Percentiles rank a stretch among this genome's conserved stretches.
Conservation (phyloP, 2,113 vertebrate genomes). For the Menidia beryllina region DNA sequence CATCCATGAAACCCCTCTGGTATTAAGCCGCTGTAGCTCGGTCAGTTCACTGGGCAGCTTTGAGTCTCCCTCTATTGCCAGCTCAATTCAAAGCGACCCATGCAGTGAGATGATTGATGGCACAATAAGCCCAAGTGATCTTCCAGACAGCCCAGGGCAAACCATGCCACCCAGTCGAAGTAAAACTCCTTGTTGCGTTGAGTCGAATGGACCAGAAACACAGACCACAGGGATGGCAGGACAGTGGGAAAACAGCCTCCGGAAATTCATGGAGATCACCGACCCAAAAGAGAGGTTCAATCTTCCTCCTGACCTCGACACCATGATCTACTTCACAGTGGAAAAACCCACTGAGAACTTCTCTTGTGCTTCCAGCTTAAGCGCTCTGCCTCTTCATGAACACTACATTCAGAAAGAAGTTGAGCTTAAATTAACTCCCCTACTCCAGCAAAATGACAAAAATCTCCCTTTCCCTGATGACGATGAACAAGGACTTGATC, state of each 20-base stretch:
- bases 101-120: slow-evolving; percentile 97
- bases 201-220: slow-evolving; percentile 82
- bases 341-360: slow-evolving; percentile 98
- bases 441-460: slow-evolving; percentile 86
- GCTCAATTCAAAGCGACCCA: slow-evolving; percentile 97
- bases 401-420: slow-evolving; percentile 97
- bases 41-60: slow-evolving; percentile 97
- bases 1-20: slow-evolving; percentile 94
- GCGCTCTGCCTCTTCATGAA: slow-evolving; percentile 94
- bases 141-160: slow-evolving; percentile 97
- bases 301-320: slow-evolving; percentile 92
- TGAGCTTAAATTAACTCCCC: slow-evolving; percentile 92
- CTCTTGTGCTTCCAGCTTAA: slow-evolving; percentile 97
- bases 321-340: slow-evolving; percentile 96
- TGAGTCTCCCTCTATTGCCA: slow-evolving; percentile 94
- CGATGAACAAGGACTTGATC: slow-evolving; percentile 76
- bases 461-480: slow-evolving; percentile 82
- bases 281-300: slow-evolving; percentile 96
- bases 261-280: slow-evolving; percentile 94
- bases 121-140: slow-evolving; percentile 95
- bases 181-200: slow-evolving; percentile 91
- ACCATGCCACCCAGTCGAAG: slow-evolving; percentile 98
- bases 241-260: slow-evolving; percentile 94
- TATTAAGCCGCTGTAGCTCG: slow-evolving; percentile 97
- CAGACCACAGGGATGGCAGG: slow-evolving; percentile 85